Evolutionary conservation across 2,797 vertebrate species (phyloP).

Genomic region (Falco rusticolus): DNA sequence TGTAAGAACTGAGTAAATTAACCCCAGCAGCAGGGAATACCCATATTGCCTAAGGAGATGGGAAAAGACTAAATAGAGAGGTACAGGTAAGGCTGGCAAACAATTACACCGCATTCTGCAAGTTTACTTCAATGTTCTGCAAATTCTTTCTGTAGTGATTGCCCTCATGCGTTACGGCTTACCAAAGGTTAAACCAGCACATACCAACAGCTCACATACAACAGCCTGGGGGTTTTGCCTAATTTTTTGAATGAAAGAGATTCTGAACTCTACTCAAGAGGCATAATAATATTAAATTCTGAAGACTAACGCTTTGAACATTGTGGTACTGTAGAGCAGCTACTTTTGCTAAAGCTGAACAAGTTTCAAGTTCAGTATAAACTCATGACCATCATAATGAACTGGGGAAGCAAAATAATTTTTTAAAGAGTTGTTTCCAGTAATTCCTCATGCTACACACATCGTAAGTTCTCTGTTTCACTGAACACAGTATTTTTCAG

Average conservation of each 20-base stretch:
- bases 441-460: background rate
- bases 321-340: accelerated
- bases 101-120: background rate
- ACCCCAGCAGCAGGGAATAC: background rate
- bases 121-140: background rate
- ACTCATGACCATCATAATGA: background rate
- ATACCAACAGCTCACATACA: background rate
- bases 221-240: background rate
- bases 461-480: background rate
- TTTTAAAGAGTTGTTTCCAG: background rate
- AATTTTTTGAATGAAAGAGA: no score
- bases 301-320: background rate
- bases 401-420: background rate
- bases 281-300: background rate
- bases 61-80: background rate
- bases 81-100: background rate
- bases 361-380: background rate
- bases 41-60: accelerated
- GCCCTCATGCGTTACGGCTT: background rate
- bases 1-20: accelerated
- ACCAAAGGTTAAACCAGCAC: background rate
- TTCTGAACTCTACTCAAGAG: no score
- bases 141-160: background rate
- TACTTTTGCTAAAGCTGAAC: background rate
- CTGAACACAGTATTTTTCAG: background rate